phyloP scores from a whole-genome alignment of 1,140 invertebrate species.

The Rhyzopertha dominica region DNA sequence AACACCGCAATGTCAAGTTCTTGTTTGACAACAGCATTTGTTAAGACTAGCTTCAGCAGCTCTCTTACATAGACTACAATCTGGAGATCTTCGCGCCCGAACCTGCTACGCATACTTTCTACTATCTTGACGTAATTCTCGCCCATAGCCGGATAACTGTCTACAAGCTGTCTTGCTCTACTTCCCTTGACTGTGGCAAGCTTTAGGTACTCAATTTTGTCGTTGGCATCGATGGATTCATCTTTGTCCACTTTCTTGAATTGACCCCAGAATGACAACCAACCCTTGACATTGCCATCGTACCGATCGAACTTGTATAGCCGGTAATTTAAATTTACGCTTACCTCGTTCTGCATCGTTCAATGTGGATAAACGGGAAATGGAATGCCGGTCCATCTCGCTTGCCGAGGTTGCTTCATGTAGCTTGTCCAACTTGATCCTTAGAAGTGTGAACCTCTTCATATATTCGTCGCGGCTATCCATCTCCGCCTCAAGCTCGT shows the following conservation, averaged over 20 bases:
- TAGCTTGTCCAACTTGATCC: too few species aligned
- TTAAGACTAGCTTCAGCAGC: too few species aligned
- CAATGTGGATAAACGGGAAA: too few species aligned
- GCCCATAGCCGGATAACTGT: neutral
- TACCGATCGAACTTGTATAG: slow-evolving; percentile 38
- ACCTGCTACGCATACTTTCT: slow-evolving; percentile 30
- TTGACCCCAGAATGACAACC: slow-evolving; percentile 1
- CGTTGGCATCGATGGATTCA: neutral
- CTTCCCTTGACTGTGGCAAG: neutral
- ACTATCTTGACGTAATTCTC: slow-evolving; percentile 1
- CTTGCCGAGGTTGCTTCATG: too few species aligned
- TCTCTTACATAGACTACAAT: slow-evolving; percentile 39
- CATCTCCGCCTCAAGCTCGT: too few species aligned
- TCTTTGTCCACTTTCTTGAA: slow-evolving; percentile 1
- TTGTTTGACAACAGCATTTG: too few species aligned
- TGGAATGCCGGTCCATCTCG: too few species aligned
- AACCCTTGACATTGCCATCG: slow-evolving; percentile 3
- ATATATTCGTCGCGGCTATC: too few species aligned
- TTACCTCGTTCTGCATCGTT: too few species aligned
- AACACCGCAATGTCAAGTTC: too few species aligned
- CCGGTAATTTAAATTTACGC: slow-evolving; percentile 30
- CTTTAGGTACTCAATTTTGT: slow-evolving; percentile 1
- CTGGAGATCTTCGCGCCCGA: slow-evolving; percentile 25
- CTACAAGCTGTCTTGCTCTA: neutral
- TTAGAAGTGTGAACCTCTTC: too few species aligned